phyloP scores from a whole-genome alignment of 1,140 invertebrate species.

The roundworm (Caenorhabditis elegans) region WBcel235 BX284602.5:14033001-14033500 shows the following conservation, averaged over 20 bases:
- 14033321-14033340: not conserved
- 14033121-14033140: too few relatives aligned
- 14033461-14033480: not conserved
- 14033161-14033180: too few relatives aligned
- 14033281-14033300: not conserved
- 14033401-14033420: too few relatives aligned
- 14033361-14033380: not conserved
- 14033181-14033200: too few relatives aligned
- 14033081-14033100: too few relatives aligned
- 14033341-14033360: not conserved
- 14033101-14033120: too few relatives aligned
- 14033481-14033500: not conserved
- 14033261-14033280: not conserved
- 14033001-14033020: too few relatives aligned
- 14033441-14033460: not conserved
- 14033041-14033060: too few relatives aligned
- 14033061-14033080: too few relatives aligned
- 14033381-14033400: not conserved
- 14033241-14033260: constrained; percentile 5
- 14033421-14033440: not conserved
- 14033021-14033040: too few relatives aligned
- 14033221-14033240: constrained; percentile 7
- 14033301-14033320: constrained; percentile 7
- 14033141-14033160: too few relatives aligned
- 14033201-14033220: not conserved